Evolutionary conservation across 2,113 vertebrate genomes (phyloP).

Genomic region (Ammodytes marinus): DNA sequence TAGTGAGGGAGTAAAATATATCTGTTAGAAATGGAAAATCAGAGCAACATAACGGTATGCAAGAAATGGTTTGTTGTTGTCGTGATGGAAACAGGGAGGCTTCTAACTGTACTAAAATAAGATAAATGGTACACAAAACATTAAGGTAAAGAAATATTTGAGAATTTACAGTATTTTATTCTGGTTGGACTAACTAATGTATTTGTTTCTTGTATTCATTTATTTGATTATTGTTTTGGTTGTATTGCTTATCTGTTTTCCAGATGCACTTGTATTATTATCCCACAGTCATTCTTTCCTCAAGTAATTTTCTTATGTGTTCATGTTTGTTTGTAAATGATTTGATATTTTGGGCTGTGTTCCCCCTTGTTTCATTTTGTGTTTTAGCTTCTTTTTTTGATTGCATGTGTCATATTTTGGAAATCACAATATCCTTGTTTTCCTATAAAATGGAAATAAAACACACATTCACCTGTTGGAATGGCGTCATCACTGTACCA

Average conservation of each 20-base stretch:
- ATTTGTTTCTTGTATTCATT: constrained; percentile 11
- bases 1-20: not conserved
- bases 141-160: constrained; percentile 14
- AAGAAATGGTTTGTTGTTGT: not conserved
- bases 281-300: constrained; percentile 18
- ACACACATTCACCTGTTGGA: constrained; percentile 60
- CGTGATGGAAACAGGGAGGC: not conserved
- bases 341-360: constrained; percentile 24
- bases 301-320: constrained; percentile 33
- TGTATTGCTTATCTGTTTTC: constrained; percentile 45
- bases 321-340: constrained; percentile 27
- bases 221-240: constrained; percentile 19
- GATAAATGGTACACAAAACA: not conserved
- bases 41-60: not conserved
- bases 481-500: constrained; percentile 46
- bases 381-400: constrained; percentile 18
- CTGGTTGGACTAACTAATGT: constrained; percentile 31
- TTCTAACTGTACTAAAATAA: not conserved
- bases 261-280: constrained; percentile 12
- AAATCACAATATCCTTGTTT: constrained; percentile 33
- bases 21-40: not conserved
- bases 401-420: constrained; percentile 55
- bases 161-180: constrained; percentile 49
- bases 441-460: constrained; percentile 74
- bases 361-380: constrained; percentile 46